phyloP scores from a whole-genome alignment of 2,797 vertebrate genomes.

The Coilia nasus region DNA sequence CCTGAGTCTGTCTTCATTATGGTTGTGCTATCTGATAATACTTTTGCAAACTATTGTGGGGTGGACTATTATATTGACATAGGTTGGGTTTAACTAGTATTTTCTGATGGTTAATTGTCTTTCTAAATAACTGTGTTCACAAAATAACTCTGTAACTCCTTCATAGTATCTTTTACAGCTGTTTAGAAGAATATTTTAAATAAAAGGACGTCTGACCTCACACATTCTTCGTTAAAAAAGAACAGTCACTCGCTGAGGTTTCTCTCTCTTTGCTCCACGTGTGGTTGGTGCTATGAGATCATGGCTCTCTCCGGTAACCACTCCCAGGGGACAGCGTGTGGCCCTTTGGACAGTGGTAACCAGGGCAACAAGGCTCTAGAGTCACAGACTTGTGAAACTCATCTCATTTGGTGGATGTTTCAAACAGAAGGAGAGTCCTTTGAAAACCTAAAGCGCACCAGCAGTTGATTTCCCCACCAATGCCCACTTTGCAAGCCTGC shows the following conservation, averaged over 20 bases:
- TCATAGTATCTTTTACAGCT: not conserved
- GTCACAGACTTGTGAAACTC: slow-evolving; percentile 15
- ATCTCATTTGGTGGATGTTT: slow-evolving; percentile 11
- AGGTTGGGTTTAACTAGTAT: not conserved
- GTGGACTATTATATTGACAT: not conserved
- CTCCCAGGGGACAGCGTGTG: slow-evolving; percentile 16
- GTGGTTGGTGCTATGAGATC: not conserved
- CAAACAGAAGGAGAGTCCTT: not conserved
- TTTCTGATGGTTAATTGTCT: not conserved
- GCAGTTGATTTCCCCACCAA: not conserved
- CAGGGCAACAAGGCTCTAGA: slow-evolving; percentile 32
- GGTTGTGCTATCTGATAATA: not conserved
- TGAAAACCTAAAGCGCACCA: slow-evolving; percentile 13
- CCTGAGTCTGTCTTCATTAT: not conserved
- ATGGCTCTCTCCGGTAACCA: not conserved
- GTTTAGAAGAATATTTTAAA: not conserved
- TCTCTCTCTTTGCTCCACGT: not conserved
- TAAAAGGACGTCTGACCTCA: not conserved
- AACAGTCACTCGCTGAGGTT: not conserved
- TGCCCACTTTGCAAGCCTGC: not conserved
- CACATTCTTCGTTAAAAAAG: not conserved
- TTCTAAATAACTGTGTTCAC: not conserved
- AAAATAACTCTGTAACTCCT: not conserved
- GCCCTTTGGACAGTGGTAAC: slow-evolving; percentile 26
- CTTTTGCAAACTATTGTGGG: not conserved